Base-by-base conservation (phyloP, 1,140 invertebrate species). In the Pogonus chalceus region DNA sequence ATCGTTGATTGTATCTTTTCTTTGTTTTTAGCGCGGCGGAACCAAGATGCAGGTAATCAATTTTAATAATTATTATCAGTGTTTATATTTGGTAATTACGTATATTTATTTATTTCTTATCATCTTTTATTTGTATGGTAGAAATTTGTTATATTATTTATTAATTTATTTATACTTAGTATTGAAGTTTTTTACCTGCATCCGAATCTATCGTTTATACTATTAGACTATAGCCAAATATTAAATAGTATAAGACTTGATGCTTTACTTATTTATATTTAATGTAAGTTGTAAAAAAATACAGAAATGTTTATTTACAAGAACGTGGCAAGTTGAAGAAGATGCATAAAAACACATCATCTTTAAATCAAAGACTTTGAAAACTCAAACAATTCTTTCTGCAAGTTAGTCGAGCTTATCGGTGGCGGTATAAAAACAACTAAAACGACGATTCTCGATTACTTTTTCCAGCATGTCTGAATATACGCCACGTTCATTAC, bases 381-480 rank as follows among this genome's bases (percentile, higher is more conserved):
- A 43, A 43, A 43, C 37, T 43, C 37, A 43, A 4, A 43, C 37
- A 43, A 43, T 43, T 43, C 37, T 43, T 43, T 43, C 37, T 43
- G 9, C 37, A 31, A 31, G 26, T 43, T 43, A 43, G 9, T 3
- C 9, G 37, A 43, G 37, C 37, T 43, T 43, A 43, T 43, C 37
- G 37, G 37, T 7, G 4, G 26, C 14, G 4, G 37, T 18, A 18
- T 9, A 43, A 43, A 43, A 43, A 43, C 37, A 16, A 43, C 37
- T 16, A 43, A 43, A 16, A 12, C 37, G 37, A 31, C 37, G 37
- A 43, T 43, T 43, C 37, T 18, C 37, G 37, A 43, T 43, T 43
- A 43, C 37, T 43, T 43, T 43, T 43, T 43, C 18, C 37, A 18
- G 7, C 37, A 16, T 18, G 37, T 12, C 37, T 9, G 37, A 43